phyloP scores from a whole-genome alignment of 1,140 invertebrate species.

The Neodiprion pinetum region DNA sequence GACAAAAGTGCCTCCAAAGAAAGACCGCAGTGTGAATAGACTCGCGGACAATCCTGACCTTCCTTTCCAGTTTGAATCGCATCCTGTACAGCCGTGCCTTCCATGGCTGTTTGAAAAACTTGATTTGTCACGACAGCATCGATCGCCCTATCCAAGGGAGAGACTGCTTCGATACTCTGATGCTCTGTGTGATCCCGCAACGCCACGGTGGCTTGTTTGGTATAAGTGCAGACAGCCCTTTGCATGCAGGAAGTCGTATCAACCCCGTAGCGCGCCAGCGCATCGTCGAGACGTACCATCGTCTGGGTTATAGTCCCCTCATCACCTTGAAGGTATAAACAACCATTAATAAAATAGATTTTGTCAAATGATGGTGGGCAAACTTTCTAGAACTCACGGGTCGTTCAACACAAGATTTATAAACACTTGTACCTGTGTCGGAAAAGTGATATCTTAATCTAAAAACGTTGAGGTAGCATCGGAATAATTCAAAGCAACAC shows the following conservation, averaged over 20 bases:
- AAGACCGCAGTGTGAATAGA: slow-evolving; percentile 54
- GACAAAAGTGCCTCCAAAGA: slow-evolving; percentile 53
- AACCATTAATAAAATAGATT: slow-evolving; percentile 11
- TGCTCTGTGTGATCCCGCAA: slow-evolving; percentile 50
- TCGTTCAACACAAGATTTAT: background rate
- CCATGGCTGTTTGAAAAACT: slow-evolving; percentile 73
- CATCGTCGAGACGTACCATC: slow-evolving; percentile 75
- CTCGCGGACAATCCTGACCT: slow-evolving; percentile 44
- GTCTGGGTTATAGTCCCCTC: slow-evolving; percentile 72
- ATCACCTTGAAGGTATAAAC: slow-evolving; percentile 60
- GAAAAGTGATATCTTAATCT: no score
- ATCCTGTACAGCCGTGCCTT: slow-evolving; percentile 78
- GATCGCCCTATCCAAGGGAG: slow-evolving; percentile 71
- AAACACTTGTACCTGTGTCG: no score
- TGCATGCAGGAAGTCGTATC: slow-evolving; percentile 82
- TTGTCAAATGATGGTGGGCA: background rate
- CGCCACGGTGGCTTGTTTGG: slow-evolving; percentile 67
- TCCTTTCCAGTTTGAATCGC: slow-evolving; percentile 71
- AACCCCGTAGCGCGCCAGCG: slow-evolving; percentile 75
- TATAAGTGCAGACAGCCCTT: slow-evolving; percentile 77
- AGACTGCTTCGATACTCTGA: slow-evolving; percentile 67
- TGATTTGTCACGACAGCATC: slow-evolving; percentile 73
- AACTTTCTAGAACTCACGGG: background rate
- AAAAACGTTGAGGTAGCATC: no score
- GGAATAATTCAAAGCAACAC: no score